These are phyloP conservation scores for Pseudolycoriella hygida DNA, from an alignment of 2,888 invertebrate species.

Conservation along the genomic window DNA sequence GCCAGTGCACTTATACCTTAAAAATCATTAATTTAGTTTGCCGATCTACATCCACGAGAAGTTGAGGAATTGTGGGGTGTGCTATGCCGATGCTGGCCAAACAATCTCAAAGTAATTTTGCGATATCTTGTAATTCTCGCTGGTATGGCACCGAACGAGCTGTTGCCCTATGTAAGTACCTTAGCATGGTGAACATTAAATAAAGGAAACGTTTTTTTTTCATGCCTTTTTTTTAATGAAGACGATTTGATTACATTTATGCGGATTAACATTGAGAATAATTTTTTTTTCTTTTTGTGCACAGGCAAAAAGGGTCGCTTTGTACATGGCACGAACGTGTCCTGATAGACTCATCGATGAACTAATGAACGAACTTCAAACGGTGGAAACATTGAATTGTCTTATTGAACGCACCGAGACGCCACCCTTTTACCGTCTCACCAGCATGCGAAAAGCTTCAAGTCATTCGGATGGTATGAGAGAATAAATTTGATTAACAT, in stretches of 20 bases:
- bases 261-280: not conserved
- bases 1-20: not conserved
- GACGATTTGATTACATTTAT: not conserved
- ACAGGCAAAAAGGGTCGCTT: slow-evolving; percentile 86
- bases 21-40: slow-evolving; percentile 45
- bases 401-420: slow-evolving; percentile 94
- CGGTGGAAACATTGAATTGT: slow-evolving; percentile 90
- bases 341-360: slow-evolving; percentile 89
- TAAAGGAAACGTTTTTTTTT: not conserved
- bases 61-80: slow-evolving; percentile 94
- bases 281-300: slow-evolving; percentile 2
- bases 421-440: slow-evolving; percentile 92
- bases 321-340: slow-evolving; percentile 81
- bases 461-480: slow-evolving; percentile 53
- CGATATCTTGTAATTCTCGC: slow-evolving; percentile 91
- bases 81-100: slow-evolving; percentile 88
- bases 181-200: not conserved
- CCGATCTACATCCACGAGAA: slow-evolving; percentile 88
- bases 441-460: slow-evolving; percentile 78
- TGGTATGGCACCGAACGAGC: slow-evolving; percentile 90
- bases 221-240: not conserved
- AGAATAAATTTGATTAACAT: slow-evolving; percentile 15
- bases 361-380: slow-evolving; percentile 93
- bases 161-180: slow-evolving; percentile 72
- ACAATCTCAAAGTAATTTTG: slow-evolving; percentile 91